Evolutionary conservation across 2,113 vertebrate species (phyloP).

Genomic region (Sebastes fasciatus): DNA sequence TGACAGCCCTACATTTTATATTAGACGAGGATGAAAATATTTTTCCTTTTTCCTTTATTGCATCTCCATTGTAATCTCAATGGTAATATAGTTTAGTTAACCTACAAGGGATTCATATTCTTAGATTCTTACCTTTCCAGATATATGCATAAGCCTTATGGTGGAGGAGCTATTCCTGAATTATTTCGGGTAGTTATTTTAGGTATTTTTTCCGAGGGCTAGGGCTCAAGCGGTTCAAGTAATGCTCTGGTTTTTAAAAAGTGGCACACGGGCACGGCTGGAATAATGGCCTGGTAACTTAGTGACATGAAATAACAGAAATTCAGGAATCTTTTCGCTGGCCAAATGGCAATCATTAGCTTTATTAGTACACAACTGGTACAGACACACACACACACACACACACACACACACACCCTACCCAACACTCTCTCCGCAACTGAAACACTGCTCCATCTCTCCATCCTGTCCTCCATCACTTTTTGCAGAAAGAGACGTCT

Average conservation of each 20-base stretch:
- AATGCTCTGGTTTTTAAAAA: slow-evolving; percentile 53
- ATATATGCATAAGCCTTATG: no score
- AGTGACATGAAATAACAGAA: slow-evolving; percentile 66
- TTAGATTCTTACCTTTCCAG: no score
- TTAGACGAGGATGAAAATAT: no score
- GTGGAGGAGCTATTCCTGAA: no score
- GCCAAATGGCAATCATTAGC: slow-evolving; percentile 78
- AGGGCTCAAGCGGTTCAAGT: slow-evolving; percentile 10
- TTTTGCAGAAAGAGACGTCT: slow-evolving; percentile 51
- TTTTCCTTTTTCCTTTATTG: no score
- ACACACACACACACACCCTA: background rate
- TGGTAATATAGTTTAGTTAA: no score
- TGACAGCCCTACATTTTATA: no score
- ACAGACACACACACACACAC: slow-evolving; percentile 35
- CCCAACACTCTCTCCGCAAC: slow-evolving; percentile 2
- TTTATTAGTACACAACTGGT: slow-evolving; percentile 78
- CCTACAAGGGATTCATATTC: no score
- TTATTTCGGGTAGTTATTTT: no score
- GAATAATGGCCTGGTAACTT: slow-evolving; percentile 59
- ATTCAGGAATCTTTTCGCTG: slow-evolving; percentile 64
- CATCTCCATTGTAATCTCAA: no score
- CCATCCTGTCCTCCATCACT: slow-evolving; percentile 39
- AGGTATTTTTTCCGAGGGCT: no score
- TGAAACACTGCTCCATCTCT: slow-evolving; percentile 29
- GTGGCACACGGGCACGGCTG: background rate